These are phyloP conservation scores for Homarus gammarus DNA, from an alignment of 2,888 invertebrate species.

Conservation along the genomic window DNA sequence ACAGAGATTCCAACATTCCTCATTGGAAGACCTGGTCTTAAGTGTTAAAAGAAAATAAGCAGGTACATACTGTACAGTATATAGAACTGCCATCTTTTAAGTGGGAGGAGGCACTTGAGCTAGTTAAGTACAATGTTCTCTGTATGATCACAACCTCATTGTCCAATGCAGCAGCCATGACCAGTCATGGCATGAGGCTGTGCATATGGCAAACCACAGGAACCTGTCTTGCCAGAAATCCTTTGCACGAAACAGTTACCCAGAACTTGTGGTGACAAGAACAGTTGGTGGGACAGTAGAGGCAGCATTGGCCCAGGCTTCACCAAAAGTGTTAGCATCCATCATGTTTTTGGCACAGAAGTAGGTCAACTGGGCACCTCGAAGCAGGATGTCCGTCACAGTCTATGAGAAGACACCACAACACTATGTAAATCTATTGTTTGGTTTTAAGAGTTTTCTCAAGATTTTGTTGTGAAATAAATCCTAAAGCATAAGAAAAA, in stretches of 20 bases:
- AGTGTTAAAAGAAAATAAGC: too few species aligned
- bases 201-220: neutral
- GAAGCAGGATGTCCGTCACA: slow-evolving; percentile 84
- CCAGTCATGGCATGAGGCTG: neutral
- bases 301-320: slow-evolving; percentile 61
- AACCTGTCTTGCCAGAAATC: neutral
- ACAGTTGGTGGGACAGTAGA: slow-evolving; percentile 57
- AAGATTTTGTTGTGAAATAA: too few species aligned
- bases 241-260: neutral
- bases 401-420: slow-evolving; percentile 82
- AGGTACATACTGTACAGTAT: too few species aligned
- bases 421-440: too few species aligned
- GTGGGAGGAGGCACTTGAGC: too few species aligned
- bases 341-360: slow-evolving; percentile 87
- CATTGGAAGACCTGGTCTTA: too few species aligned
- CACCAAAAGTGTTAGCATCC: slow-evolving; percentile 76
- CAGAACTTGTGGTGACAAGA: slow-evolving; percentile 31
- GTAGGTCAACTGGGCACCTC: slow-evolving; percentile 86
- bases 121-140: too few species aligned
- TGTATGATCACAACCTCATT: too few species aligned
- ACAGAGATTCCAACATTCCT: too few species aligned
- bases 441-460: too few species aligned
- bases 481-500: too few species aligned
- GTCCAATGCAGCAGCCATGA: neutral
- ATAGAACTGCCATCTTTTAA: too few species aligned